Percentiles rank a stretch among this genome's conserved stretches.
Evolutionary conservation across 2,113 vertebrate species (phyloP).

Genomic region (Clarias magur): DNA sequence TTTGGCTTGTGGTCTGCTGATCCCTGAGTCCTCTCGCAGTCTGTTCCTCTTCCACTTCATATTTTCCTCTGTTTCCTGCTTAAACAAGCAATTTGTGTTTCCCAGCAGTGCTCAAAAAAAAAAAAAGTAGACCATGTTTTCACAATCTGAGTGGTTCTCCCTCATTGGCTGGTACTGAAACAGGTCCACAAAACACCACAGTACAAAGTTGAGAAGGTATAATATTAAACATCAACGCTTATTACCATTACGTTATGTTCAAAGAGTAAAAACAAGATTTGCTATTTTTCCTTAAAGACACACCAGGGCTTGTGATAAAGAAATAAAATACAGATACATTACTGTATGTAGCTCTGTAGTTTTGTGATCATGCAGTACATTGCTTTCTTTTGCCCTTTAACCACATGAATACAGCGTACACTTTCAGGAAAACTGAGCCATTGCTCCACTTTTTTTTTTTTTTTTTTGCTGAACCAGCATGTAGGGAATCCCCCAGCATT

Average conservation of each 20-base stretch:
- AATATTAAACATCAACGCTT: background rate
- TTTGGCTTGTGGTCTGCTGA: background rate
- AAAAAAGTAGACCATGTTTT: conserved; percentile 43
- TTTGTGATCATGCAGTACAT: background rate
- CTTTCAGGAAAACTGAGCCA: conserved; percentile 43
- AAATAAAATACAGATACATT: conserved; percentile 12
- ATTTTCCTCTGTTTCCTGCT: conserved; percentile 37
- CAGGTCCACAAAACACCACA: background rate
- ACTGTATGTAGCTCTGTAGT: background rate
- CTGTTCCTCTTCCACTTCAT: conserved; percentile 48
- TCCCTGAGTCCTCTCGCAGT: conserved; percentile 14
- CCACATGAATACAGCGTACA: conserved; percentile 29
- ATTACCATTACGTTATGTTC: background rate
- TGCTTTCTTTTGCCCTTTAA: background rate
- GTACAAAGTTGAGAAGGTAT: too few relatives aligned
- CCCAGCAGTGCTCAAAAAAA: conserved; percentile 31
- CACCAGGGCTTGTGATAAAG: background rate
- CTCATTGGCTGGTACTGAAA: conserved; percentile 15
- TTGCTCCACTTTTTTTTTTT: background rate
- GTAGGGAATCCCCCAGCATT: conserved; percentile 56
- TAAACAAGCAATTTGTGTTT: conserved; percentile 44
- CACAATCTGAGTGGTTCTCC: conserved; percentile 20
- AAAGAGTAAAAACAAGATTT: background rate
- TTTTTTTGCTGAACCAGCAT: conserved; percentile 34
- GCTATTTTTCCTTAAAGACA: background rate